Evolutionary conservation across 1,140 invertebrate genomes (phyloP), one percentile per base, ranked within the genome.

Genomic region (Marisa cornuarietis): DNA sequence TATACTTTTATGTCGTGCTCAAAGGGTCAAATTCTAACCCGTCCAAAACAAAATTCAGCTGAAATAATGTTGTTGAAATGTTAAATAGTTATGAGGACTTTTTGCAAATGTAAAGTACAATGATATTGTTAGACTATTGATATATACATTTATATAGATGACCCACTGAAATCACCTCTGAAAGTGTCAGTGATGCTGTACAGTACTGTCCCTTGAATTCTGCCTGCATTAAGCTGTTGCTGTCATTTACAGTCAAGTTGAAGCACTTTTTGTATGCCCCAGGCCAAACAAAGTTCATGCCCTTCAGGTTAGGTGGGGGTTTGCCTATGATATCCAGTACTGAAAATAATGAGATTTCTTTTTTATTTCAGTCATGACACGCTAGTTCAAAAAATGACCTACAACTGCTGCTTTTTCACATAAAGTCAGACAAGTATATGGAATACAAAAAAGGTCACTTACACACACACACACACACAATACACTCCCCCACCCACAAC

Each of bases 301-400:
- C 66, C 49, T 71, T 26, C 20, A 82, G 11, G n/a, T 73, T 74
- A 11, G 81, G 58, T 7, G 11, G 7, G 16, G 78, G 77, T 42
- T 82, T 82, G 10, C 78, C 81, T 51, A 78, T 61, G 5, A 78
- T 74, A 76, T 82, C 81, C 11, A 82, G 49, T 78, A 82, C 81
- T 82, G 75, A 51, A 79, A 72, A 73, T 42, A 42, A 42, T 42
- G 31, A 42, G 31, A 42, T 42, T 42, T 42, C 31, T 42, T 42
- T 42, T 42, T 42, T 42, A 42, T 42, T 42, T 42, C 31, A 42
- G 31, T 42, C 31, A 42, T 42, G 6, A 42, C 31, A 4, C 6
- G 31, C 31, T 42, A 6, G 31, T 42, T 42, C 6, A 42, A 42
- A n/a, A 2, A 42, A 2, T 0, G 31, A 42, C 31, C 31, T 42